Evolutionary conservation across 2,888 invertebrate genomes (phyloP).

Genomic region (Drosophila antonietae): DNA sequence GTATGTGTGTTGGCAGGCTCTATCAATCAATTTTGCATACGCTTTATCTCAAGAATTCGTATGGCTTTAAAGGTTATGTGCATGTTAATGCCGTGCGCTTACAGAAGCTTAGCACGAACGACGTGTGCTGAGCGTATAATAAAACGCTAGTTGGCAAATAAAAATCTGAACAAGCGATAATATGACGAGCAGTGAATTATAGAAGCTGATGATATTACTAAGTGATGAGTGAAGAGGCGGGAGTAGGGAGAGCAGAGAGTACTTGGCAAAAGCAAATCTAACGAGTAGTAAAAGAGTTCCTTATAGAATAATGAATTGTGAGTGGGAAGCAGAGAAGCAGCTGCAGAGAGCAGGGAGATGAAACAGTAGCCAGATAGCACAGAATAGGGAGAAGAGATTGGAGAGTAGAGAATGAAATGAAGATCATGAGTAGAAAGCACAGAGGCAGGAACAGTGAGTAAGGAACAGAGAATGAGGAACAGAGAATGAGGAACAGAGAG

Average conservation of each 20-base stretch:
- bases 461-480: no score
- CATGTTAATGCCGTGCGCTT: conserved; percentile 32
- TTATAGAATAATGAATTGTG: no score
- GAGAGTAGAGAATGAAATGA: no score
- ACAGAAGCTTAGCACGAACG: conserved; percentile 28
- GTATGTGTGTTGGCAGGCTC: conserved; percentile 29
- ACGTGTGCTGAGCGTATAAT: conserved; percentile 45
- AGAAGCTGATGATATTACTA: not conserved
- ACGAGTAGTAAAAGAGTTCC: not conserved
- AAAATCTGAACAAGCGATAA: not conserved
- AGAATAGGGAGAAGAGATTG: no score
- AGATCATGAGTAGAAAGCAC: no score
- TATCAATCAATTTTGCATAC: conserved; percentile 74
- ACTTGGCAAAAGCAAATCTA: not conserved
- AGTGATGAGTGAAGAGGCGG: not conserved
- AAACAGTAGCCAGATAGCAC: no score
- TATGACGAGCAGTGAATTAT: not conserved
- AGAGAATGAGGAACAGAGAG: no score
- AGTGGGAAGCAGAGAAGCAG: no score
- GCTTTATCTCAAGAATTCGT: conserved; percentile 67
- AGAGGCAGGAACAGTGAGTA: no score
- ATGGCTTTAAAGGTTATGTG: conserved; percentile 58
- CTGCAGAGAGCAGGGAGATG: no score
- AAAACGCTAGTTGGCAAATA: conserved; percentile 12
- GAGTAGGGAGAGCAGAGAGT: not conserved